Percentiles rank a stretch among this genome's conserved stretches.
phyloP scores from a whole-genome alignment of 2,888 invertebrate genomes.

The Scaptomyza cyrtandrae region DNA sequence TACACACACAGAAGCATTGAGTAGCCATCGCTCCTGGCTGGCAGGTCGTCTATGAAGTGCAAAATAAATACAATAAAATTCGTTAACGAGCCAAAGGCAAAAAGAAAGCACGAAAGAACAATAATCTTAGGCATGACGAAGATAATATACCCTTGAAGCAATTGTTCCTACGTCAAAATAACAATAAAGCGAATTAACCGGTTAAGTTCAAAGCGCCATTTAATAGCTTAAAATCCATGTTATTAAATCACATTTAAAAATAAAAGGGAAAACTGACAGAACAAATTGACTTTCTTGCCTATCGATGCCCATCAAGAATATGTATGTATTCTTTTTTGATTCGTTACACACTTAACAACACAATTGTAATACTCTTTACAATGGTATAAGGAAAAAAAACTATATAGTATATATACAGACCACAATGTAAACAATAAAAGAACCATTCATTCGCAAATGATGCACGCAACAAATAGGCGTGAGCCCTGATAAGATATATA shows the following conservation, averaged over 20 bases:
- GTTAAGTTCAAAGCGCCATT: no score
- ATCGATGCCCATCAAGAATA: no score
- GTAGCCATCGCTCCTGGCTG: constrained; percentile 25
- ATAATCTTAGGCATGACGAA: background rate
- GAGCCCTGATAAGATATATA: constrained; percentile 5
- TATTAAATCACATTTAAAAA: no score
- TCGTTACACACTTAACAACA: no score
- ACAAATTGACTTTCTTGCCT: no score
- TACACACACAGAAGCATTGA: constrained; percentile 19
- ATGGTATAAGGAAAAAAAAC: constrained; percentile 3
- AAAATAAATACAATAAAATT: constrained; percentile 69
- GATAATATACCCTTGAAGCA: background rate
- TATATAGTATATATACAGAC: background rate
- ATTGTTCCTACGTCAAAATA: no score
- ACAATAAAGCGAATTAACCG: no score
- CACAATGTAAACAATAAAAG: constrained; percentile 55
- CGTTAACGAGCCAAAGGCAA: constrained; percentile 32
- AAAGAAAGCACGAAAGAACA: background rate
- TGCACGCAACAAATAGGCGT: constrained; percentile 52
- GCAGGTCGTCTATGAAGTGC: constrained; percentile 53
- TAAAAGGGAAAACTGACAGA: no score
- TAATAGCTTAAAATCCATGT: no score
- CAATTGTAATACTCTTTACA: background rate
- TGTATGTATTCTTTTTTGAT: background rate
- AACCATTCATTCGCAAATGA: constrained; percentile 40